These are phyloP conservation scores for Epinephelus moara DNA, from an alignment of 2,113 vertebrate genomes.

Conservation along the genomic window DNA sequence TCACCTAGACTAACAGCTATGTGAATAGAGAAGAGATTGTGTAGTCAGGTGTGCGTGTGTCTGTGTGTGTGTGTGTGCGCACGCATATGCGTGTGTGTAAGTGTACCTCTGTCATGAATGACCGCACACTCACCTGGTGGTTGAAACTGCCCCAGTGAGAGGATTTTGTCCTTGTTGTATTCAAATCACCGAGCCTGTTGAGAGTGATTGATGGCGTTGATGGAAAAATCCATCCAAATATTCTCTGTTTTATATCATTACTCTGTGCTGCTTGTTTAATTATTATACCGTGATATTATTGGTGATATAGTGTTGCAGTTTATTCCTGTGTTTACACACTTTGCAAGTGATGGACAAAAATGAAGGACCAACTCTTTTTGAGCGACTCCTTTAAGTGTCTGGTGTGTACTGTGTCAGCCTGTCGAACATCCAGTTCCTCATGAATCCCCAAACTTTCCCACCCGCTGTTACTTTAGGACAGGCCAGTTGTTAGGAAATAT, in stretches of 20 bases:
- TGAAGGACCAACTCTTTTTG: too few species aligned
- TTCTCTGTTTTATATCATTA: constrained; percentile 21
- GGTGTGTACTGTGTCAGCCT: too few species aligned
- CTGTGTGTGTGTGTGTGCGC: constrained; percentile 35
- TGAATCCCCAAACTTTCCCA: too few species aligned
- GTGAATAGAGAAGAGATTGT: constrained; percentile 53
- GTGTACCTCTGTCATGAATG: constrained; percentile 54
- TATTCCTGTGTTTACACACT: not conserved
- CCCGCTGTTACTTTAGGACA: too few species aligned
- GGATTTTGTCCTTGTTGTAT: constrained; percentile 47
- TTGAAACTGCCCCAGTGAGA: constrained; percentile 25
- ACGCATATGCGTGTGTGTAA: constrained; percentile 23
- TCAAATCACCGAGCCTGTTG: constrained; percentile 5
- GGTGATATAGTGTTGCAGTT: constrained; percentile 8
- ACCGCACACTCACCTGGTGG: constrained; percentile 68
- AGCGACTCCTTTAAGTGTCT: too few species aligned
- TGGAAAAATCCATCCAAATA: constrained; percentile 35
- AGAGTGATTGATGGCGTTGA: constrained; percentile 28
- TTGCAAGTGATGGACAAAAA: not conserved
- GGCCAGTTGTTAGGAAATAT: too few species aligned
- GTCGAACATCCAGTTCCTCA: too few species aligned
- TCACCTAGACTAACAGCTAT: constrained; percentile 67
- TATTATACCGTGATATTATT: not conserved
- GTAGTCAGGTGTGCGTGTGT: constrained; percentile 51
- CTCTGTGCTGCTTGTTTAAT: not conserved